A percentile compares a stretch with the other conserved stretches of the same genome.
These are phyloP conservation scores for Poeciliopsis paucimaculata DNA, from an alignment of 2,797 vertebrate genomes.

Conservation along the genomic window DNA sequence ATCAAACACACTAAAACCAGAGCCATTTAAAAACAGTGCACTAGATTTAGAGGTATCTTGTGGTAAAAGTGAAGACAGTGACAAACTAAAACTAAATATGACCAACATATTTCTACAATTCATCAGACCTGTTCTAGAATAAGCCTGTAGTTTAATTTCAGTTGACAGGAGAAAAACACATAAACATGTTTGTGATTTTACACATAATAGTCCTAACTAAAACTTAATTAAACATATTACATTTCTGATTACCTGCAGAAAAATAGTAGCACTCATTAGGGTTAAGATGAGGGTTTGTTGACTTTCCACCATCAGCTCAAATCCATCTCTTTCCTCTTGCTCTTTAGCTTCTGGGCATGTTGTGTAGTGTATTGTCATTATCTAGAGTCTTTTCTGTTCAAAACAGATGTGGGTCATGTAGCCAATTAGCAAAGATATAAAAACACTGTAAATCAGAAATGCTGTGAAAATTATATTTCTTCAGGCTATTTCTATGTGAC, in stretches of 20 bases:
- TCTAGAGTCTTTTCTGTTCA: slow-evolving; percentile 9
- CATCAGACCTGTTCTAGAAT: background rate
- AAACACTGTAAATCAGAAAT: slow-evolving; percentile 7
- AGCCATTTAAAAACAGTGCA: background rate
- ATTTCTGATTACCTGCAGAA: background rate
- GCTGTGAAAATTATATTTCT: slow-evolving; percentile 2
- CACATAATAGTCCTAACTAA: background rate
- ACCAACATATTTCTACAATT: background rate
- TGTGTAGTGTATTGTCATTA: slow-evolving; percentile 1
- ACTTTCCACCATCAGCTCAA: background rate
- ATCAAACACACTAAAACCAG: background rate
- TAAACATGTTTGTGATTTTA: background rate
- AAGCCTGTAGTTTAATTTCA: background rate
- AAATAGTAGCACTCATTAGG: background rate
- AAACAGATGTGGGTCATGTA: slow-evolving; percentile 15
- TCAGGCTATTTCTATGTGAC: background rate
- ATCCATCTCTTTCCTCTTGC: background rate
- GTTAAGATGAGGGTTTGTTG: background rate
- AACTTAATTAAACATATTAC: background rate
- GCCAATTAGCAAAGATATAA: slow-evolving; percentile 19
- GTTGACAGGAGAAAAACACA: background rate
- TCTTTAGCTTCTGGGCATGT: slow-evolving; percentile 1
- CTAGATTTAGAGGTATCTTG: background rate
- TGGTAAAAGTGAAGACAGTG: background rate
- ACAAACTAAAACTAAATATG: background rate